Evolutionary conservation across 23 tunicate genomes (phyloP), one percentile per base, ranked within the genome.

Genomic region (Oikopleura vanhoeffeni): DNA sequence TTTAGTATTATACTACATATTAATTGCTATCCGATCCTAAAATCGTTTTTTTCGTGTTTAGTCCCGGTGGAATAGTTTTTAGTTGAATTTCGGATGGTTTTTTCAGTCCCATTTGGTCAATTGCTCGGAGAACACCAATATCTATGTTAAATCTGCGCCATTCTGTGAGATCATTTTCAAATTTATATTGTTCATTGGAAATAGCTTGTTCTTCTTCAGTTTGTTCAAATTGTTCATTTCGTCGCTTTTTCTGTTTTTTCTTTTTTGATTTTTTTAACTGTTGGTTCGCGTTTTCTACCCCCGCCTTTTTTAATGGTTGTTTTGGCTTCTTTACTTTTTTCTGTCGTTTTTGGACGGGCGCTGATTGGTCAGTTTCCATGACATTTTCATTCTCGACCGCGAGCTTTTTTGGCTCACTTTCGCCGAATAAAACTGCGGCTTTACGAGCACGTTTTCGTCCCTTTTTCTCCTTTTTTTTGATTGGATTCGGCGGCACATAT

Each of bases 61-160:
- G 35, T 39, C 92, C 97, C 34, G 87, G 84, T 18, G 97, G 97
- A 76, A 92, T 92, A 71, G 92, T 89, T 57, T 92, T 89, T 41
- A 87, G 87, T 41, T 92, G 97, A 39, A 92, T 88, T 1, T 40
- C 41, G 8, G 97, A 89, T 39, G 97, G 97, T 33, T 64, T 41
- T 33, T 87, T 38, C 92, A 91, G 89, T 2, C 86, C 84, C 18
- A 49, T 8, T 8, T 18, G 8, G 60, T 49, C 60, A 49, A 49
- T 49, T 49, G 60, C 60, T 49, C 60, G 60, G 60, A 49, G 60
- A 49, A 49, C 18, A 8, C 60, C 60, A 49, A 49, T 49, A 18
- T 49, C 60, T 8, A 49, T 8, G 18, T 49, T 49, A 49, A 49
- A 49, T 18, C 18, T 49, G 8, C 60, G 60, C 60, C 60, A 49